Evolutionary conservation across 1,140 invertebrate genomes (phyloP).

Genomic region (Drosophila erecta): DNA sequence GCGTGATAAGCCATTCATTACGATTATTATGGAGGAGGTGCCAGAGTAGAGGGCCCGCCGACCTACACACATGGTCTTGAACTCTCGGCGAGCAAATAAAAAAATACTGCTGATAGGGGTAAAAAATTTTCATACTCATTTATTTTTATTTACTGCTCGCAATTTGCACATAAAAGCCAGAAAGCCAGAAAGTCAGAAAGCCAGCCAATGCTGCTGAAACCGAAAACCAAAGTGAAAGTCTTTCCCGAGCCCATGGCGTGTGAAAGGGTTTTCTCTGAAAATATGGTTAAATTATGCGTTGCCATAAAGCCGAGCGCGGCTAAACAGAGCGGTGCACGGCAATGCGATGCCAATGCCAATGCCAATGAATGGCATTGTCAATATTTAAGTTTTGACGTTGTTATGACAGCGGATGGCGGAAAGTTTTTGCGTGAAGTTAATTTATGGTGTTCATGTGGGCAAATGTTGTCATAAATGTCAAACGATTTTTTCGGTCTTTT

Average conservation of each 20-base stretch:
- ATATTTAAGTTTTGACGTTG: conserved; percentile 83
- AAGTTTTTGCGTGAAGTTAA: conserved; percentile 70
- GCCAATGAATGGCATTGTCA: conserved; percentile 68
- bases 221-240: conserved; percentile 21
- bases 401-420: conserved; percentile 59
- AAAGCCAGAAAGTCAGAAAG: conserved; percentile 10
- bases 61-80: conserved; percentile 39
- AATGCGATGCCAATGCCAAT: conserved; percentile 18
- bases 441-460: conserved; percentile 80
- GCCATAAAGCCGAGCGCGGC: conserved; percentile 64
- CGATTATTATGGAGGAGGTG: conserved; percentile 70
- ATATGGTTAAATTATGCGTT: conserved; percentile 78
- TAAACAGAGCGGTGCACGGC: conserved; percentile 49
- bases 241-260: conserved; percentile 11
- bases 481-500: conserved; percentile 47
- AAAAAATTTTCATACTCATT: conserved; percentile 83
- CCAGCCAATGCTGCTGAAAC: conserved; percentile 19
- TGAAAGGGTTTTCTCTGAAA: conserved; percentile 71
- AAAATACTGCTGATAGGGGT: conserved; percentile 81
- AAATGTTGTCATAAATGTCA: conserved; percentile 81
- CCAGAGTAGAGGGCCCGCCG: conserved; percentile 1
- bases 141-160: conserved; percentile 83
- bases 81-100: conserved; percentile 64
- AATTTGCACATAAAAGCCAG: conserved; percentile 79
- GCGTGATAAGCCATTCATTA: conserved; percentile 83